Evolutionary conservation across 2,797 vertebrate species (phyloP).

Genomic region (Notoglanidium macrostoma): DNA sequence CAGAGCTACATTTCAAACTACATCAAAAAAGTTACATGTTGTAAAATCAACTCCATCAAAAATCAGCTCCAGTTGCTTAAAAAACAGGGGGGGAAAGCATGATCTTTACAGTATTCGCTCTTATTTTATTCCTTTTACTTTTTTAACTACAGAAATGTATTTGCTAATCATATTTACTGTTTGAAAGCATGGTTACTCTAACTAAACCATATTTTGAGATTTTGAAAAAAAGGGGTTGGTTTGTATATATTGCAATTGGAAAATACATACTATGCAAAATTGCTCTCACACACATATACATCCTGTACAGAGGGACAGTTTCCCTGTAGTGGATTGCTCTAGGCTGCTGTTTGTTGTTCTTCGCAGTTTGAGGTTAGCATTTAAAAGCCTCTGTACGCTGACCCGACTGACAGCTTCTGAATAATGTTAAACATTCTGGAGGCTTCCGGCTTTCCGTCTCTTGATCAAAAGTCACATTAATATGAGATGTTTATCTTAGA

Average conservation of each 20-base stretch:
- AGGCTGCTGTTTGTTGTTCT: conserved; percentile 26
- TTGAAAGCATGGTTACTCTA: neutral
- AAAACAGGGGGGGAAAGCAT: neutral
- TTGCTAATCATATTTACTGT: neutral
- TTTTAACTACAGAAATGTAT: neutral
- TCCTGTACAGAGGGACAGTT: neutral
- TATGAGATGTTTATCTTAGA: conserved; percentile 52
- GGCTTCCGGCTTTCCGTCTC: conserved; percentile 54
- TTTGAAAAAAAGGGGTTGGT: neutral
- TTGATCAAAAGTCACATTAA: conserved; percentile 64
- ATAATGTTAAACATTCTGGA: conserved; percentile 62
- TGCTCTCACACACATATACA: neutral
- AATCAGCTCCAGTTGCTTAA: neutral
- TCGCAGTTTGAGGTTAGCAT: neutral
- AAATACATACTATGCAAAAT: neutral
- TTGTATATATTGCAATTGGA: neutral
- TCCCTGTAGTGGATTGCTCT: neutral
- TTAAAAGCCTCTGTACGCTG: conserved; percentile 45
- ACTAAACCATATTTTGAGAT: neutral
- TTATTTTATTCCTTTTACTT: too few species aligned
- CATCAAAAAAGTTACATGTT: neutral
- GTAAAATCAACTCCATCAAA: neutral
- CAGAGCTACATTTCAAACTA: neutral
- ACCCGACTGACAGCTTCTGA: conserved; percentile 59
- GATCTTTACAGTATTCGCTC: neutral